Evolutionary conservation across 1,140 invertebrate genomes (phyloP).

Genomic region (Drosophila virilis): DNA sequence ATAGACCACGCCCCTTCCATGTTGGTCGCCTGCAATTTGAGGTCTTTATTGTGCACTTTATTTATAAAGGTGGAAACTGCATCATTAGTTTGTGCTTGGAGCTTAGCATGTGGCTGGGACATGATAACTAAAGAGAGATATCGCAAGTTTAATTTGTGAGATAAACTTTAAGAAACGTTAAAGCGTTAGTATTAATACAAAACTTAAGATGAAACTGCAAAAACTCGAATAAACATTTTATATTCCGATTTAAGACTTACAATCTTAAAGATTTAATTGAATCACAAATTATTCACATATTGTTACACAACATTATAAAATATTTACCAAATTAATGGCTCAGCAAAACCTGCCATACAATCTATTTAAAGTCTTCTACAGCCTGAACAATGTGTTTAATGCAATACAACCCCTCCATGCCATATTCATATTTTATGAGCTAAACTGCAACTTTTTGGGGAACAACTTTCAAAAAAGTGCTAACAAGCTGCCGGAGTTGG

Average conservation of each 20-base stretch:
- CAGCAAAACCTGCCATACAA: constrained; percentile 11
- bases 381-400: constrained; percentile 39
- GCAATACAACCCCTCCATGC: constrained; percentile 6
- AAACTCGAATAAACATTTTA: not conserved
- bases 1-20: constrained; percentile 67
- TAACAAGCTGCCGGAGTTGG: constrained; percentile 39
- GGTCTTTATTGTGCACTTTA: constrained; percentile 70
- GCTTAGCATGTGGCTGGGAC: constrained; percentile 17
- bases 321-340: not conserved
- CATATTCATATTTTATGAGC: constrained; percentile 47
- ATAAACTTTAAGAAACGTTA: constrained; percentile 2
- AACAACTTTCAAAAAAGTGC: constrained; percentile 70
- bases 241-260: too few species aligned
- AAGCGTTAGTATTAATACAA: constrained; percentile 2
- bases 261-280: not conserved
- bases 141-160: constrained; percentile 26
- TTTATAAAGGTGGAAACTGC: constrained; percentile 66
- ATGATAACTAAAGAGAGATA: constrained; percentile 20
- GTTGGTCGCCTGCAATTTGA: constrained; percentile 70
- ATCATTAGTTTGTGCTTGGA: constrained; percentile 43
- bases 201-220: not conserved
- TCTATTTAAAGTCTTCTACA: constrained; percentile 10
- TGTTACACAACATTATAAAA: not conserved
- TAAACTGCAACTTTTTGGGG: constrained; percentile 29
- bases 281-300: not conserved